These are phyloP conservation scores for Alviniconcha marisindica DNA, from an alignment of 1,140 invertebrate species.

Conservation along the genomic window DNA sequence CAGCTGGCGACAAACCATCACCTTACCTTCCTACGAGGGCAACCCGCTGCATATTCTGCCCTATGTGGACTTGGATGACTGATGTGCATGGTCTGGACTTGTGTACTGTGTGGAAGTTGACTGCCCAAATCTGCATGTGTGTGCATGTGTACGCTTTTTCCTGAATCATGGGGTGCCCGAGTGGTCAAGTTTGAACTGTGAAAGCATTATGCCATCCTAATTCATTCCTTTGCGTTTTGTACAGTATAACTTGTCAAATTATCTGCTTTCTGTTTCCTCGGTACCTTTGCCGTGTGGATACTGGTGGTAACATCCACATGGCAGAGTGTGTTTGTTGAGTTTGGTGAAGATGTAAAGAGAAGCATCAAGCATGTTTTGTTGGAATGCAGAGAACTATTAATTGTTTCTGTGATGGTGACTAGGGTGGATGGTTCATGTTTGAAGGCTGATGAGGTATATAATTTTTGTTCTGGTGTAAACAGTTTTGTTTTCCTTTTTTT, in stretches of 20 bases:
- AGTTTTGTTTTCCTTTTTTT: constrained; percentile 16
- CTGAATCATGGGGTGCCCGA: neutral
- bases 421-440: neutral
- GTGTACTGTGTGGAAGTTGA: neutral
- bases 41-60: constrained; percentile 91
- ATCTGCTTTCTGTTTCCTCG: neutral
- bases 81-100: neutral
- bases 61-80: constrained; percentile 90
- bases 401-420: constrained; percentile 28
- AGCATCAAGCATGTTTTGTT: constrained; percentile 6
- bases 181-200: neutral
- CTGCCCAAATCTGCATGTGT: neutral
- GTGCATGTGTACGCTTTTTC: neutral
- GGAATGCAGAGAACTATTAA: neutral
- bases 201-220: neutral
- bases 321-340: neutral
- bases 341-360: neutral
- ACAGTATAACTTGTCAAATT: neutral
- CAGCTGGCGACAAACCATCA: constrained; percentile 89
- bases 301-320: neutral
- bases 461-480: neutral
- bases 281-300: neutral
- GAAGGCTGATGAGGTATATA: neutral
- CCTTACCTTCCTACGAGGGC: constrained; percentile 82
- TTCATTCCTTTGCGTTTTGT: constrained; percentile 11